Conservation (phyloP, 2,797 vertebrate species). For the Tapirus indicus region DNA sequence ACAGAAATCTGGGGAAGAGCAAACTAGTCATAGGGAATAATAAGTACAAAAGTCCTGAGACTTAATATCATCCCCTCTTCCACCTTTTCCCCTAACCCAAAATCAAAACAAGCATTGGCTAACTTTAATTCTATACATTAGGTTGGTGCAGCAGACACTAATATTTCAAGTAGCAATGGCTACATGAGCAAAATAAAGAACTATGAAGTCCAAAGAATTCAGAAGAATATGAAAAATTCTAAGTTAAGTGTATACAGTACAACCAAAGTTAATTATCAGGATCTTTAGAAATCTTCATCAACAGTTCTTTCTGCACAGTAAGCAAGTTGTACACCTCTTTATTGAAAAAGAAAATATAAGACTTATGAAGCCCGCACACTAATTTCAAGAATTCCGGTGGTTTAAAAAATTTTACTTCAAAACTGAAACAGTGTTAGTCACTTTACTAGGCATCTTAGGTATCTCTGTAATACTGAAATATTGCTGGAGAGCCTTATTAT, state of each 20-base stretch:
- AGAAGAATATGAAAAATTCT: constrained; percentile 17
- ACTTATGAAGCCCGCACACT: not conserved
- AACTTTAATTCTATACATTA: not conserved
- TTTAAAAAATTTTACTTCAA: constrained; percentile 26
- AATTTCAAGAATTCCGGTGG: not conserved
- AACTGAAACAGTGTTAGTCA: not conserved
- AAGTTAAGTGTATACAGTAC: not conserved
- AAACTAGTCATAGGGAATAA: not conserved
- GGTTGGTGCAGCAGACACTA: not conserved
- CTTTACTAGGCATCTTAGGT: constrained; percentile 18
- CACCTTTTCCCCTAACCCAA: not conserved
- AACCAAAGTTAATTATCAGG: constrained; percentile 14
- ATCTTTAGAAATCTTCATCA: constrained; percentile 7
- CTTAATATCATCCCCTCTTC: not conserved
- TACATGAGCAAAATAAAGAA: not conserved
- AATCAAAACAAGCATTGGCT: constrained; percentile 4
- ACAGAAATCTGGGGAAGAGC: not conserved
- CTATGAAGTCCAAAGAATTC: not conserved
- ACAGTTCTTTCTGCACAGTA: not conserved
- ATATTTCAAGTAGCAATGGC: constrained; percentile 15
- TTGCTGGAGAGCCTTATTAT: not conserved
- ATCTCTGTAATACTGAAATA: constrained; percentile 37
- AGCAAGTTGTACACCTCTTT: not conserved
- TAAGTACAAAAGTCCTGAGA: not conserved
- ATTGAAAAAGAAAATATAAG: constrained; percentile 40